A percentile compares a stretch with the other conserved stretches of the same genome.
These are phyloP conservation scores for Asobara japonica DNA, from an alignment of 1,140 invertebrate genomes.

Conservation along the genomic window DNA sequence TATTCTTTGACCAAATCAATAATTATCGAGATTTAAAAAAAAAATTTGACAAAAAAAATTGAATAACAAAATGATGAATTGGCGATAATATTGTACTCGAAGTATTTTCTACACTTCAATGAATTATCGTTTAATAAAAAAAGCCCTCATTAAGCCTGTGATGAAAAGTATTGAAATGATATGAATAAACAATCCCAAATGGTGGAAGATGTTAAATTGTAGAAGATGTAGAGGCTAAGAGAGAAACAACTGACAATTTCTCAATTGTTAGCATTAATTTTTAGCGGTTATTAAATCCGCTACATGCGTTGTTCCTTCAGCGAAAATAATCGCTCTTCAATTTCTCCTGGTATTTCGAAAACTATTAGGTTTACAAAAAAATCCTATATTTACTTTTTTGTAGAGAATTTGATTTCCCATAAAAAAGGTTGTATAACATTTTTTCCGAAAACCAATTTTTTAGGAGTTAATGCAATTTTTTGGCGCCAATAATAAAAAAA, in stretches of 20 bases:
- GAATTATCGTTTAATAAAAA: not conserved
- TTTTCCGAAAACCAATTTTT: no score
- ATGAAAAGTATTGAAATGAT: conserved; percentile 11
- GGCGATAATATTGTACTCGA: no score
- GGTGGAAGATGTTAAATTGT: not conserved
- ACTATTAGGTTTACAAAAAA: no score
- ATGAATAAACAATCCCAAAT: not conserved
- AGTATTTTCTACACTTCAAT: not conserved
- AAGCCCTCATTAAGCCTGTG: conserved; percentile 10
- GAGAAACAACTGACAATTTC: not conserved
- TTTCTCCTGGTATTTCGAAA: no score
- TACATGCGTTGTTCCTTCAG: not conserved
- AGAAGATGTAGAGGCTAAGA: not conserved
- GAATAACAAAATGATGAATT: no score
- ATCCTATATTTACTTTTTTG: no score
- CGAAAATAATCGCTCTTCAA: not conserved
- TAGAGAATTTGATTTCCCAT: no score
- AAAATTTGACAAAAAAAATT: no score
- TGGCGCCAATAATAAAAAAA: not conserved
- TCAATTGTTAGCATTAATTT: not conserved
- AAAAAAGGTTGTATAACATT: no score
- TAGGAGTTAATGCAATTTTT: no score
- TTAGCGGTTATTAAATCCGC: not conserved
- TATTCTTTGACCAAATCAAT: no score
- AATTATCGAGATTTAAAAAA: no score